Conservation (phyloP, 1,140 invertebrate genomes). For the Leptinotarsa defecta region DNA sequence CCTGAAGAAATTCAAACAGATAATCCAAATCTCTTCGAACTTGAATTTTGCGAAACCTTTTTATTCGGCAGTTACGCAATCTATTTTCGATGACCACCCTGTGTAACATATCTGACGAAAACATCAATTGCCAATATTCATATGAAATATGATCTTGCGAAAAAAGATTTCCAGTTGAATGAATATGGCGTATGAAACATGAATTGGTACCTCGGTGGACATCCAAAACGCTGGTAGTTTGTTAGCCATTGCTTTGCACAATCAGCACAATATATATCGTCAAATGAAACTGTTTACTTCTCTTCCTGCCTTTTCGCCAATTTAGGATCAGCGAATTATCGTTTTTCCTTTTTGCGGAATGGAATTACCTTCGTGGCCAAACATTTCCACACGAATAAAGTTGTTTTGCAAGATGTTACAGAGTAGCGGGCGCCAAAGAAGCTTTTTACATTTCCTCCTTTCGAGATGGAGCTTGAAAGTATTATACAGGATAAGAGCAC, state of each 20-base stretch:
- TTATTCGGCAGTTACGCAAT: no score
- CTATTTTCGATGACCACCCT: no score
- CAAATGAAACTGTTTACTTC: conserved; percentile 1
- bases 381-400: not conserved
- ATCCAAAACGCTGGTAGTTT: no score
- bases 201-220: no score
- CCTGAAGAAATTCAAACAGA: no score
- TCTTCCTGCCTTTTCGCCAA: not conserved
- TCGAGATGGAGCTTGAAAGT: not conserved
- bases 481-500: not conserved
- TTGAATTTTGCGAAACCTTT: no score
- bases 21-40: no score
- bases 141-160: no score
- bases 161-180: no score
- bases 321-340: not conserved
- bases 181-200: no score
- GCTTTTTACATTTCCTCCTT: not conserved
- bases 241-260: not conserved
- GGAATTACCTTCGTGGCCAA: not conserved
- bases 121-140: no score
- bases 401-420: not conserved
- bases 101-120: no score
- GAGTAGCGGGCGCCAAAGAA: not conserved
- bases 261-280: not conserved
- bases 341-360: not conserved